These are phyloP conservation scores for Bradypodion pumilum DNA, from an alignment of 2,797 vertebrate genomes.

Conservation along the genomic window DNA sequence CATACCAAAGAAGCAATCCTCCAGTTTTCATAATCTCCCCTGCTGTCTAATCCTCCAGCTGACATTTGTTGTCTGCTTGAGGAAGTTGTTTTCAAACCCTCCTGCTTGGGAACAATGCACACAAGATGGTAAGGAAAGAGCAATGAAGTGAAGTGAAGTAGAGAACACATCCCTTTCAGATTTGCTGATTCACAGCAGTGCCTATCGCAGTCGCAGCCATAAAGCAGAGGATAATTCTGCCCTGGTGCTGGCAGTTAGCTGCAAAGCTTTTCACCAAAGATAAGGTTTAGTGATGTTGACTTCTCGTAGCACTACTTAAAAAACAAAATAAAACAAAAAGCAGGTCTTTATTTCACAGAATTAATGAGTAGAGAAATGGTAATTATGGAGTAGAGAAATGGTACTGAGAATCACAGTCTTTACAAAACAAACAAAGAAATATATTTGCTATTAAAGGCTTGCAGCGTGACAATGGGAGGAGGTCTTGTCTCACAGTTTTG, in stretches of 20 bases:
- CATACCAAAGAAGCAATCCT: conserved; percentile 52
- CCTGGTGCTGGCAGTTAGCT: conserved; percentile 53
- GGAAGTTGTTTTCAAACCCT: conserved; percentile 63
- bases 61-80: conserved; percentile 63
- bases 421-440: not conserved
- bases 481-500: too few relatives aligned
- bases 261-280: conserved; percentile 52
- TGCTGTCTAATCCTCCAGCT: conserved; percentile 53
- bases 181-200: conserved; percentile 72
- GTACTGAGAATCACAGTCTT: too few relatives aligned
- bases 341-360: not conserved
- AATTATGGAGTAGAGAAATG: too few relatives aligned
- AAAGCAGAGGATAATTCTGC: conserved; percentile 54
- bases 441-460: not conserved
- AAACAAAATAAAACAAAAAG: not conserved
- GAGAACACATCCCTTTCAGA: conserved; percentile 69
- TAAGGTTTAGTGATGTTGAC: conserved; percentile 52
- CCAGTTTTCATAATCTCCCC: conserved; percentile 39
- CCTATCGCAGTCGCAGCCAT: conserved; percentile 56
- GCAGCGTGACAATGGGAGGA: too few relatives aligned
- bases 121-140: conserved; percentile 56
- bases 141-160: conserved; percentile 63
- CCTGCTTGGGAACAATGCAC: conserved; percentile 52
- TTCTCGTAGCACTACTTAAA: conserved; percentile 39
- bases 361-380: too few relatives aligned